Conservation (phyloP, 2,797 vertebrate genomes). For the Hydrolagus colliei region DNA sequence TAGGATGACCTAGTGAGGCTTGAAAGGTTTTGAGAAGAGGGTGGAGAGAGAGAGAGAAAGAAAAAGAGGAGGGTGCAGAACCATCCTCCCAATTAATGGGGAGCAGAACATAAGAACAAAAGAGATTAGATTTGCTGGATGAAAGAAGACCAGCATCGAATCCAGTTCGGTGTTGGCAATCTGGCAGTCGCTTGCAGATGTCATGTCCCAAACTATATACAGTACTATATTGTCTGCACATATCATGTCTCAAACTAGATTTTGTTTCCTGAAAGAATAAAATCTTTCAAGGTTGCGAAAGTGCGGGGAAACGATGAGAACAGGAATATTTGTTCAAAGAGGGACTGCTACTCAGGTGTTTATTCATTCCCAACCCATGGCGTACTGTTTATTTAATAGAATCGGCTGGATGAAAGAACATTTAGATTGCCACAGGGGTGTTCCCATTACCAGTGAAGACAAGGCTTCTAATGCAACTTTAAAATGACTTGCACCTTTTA, state of each 20-base stretch:
- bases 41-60: not conserved
- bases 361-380: not conserved
- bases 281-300: too few relatives aligned
- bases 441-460: not conserved
- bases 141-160: too few relatives aligned
- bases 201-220: too few relatives aligned
- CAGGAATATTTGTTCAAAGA: not conserved
- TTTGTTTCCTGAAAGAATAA: too few relatives aligned
- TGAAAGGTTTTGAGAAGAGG: not conserved
- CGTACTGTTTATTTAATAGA: not conserved
- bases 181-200: too few relatives aligned
- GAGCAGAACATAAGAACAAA: too few relatives aligned
- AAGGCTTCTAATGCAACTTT: slow-evolving; percentile 11
- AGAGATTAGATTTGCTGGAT: too few relatives aligned
- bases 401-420: not conserved
- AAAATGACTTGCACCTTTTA: slow-evolving; percentile 20
- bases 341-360: not conserved
- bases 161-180: too few relatives aligned
- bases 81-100: too few relatives aligned
- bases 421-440: slow-evolving; percentile 6
- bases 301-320: not conserved
- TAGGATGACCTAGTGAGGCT: too few relatives aligned
- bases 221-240: too few relatives aligned
- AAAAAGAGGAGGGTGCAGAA: not conserved
- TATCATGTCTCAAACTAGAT: too few relatives aligned